A percentile compares a stretch with the other conserved stretches of the same genome.
Conservation (phyloP, 2,113 vertebrate species). For the human region GRCh38 chr2:5265001-5265500, state of each 20-base stretch:
- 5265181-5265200: not conserved
- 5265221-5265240: not conserved
- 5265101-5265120: too few relatives aligned
- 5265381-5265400: too few relatives aligned
- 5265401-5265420: not conserved
- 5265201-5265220: not conserved
- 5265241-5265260: not conserved
- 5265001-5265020: not conserved
- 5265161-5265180: not conserved
- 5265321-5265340: not conserved
- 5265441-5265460: not conserved
- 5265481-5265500: not conserved
- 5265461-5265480: not conserved
- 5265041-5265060: not conserved
- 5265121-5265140: not conserved
- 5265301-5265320: not conserved
- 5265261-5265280: not conserved
- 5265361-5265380: accelerated
- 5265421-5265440: too few relatives aligned
- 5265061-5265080: not conserved
- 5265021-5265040: not conserved
- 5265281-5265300: not conserved
- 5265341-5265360: not conserved
- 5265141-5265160: not conserved
- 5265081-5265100: not conserved